These are phyloP conservation scores for zebrafish (Danio rerio) DNA, from an alignment of 2,113 vertebrate species.

Conservation along the genomic window GRCz12tu NC_133182.1:26122501-26123000, in stretches of 20 bases:
- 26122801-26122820: conserved; percentile 18
- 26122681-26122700: conserved; percentile 22
- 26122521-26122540: no score
- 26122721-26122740: conserved; percentile 54
- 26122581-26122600: not conserved
- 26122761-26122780: conserved; percentile 44
- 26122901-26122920: conserved; percentile 57
- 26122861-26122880: conserved; percentile 64
- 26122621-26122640: not conserved
- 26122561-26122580: not conserved
- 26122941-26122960: not conserved
- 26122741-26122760: conserved; percentile 29
- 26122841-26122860: conserved; percentile 62
- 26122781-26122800: conserved; percentile 45
- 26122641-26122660: not conserved
- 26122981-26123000: conserved; percentile 4
- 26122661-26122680: conserved; percentile 31
- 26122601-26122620: not conserved
- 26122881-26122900: conserved; percentile 68
- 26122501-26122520: no score
- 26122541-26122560: no score
- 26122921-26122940: conserved; percentile 57
- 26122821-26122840: conserved; percentile 59
- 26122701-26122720: conserved; percentile 45
- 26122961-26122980: conserved; percentile 8